Base-by-base conservation (phyloP, 2,888 invertebrate species). In the Crossocerus cetratus region DNA sequence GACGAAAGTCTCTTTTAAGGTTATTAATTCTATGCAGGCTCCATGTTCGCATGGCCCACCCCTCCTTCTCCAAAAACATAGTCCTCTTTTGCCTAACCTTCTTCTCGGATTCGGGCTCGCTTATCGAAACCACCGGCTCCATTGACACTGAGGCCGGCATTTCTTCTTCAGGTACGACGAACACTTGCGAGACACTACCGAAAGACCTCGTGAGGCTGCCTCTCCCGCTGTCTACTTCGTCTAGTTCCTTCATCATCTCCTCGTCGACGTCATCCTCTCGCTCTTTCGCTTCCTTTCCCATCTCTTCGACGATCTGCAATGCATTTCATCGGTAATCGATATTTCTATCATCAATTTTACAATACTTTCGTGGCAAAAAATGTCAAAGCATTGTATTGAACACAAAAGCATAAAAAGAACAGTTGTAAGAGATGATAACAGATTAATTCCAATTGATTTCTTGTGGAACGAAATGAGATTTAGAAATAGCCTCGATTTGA, bases 11-110 rank as follows among this genome's bases (percentile, higher is more conserved):
- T 53, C 81, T 81, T 69, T 55, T 81, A 76, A 83, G 74, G 60
- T 73, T 80, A 59, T 72, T 65, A 44, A 77, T 69, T 69, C 79
- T 82, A 75, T 70, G 80, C 66, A 77, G 73, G 75, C 74, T 84
- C 81, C 80, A 79, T 63, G 74, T 69, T 75, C 70, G 84, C 75
- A 73, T 80, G 58, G 79, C 82, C 83, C 85, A 82, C 72, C 81
- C 83, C 74, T 84, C 84, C 60, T 76, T 81, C 67, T 84, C 83
- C 64, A 73, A 77, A 78, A 72, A 67, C 61, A 69, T 74, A 74
- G 49, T 77, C 77, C 74, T 77, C 72, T 74, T 79, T 78, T 84
- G 81, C 83, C 88, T 88, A 87, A 88, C 88, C 88, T 88, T 87
- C 84, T 85, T 86, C 72, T 84, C 83, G 68, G 73, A 62, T 49